Evolutionary conservation across 1,140 invertebrate species (phyloP).

Genomic region (Dinoponera quadriceps): DNA sequence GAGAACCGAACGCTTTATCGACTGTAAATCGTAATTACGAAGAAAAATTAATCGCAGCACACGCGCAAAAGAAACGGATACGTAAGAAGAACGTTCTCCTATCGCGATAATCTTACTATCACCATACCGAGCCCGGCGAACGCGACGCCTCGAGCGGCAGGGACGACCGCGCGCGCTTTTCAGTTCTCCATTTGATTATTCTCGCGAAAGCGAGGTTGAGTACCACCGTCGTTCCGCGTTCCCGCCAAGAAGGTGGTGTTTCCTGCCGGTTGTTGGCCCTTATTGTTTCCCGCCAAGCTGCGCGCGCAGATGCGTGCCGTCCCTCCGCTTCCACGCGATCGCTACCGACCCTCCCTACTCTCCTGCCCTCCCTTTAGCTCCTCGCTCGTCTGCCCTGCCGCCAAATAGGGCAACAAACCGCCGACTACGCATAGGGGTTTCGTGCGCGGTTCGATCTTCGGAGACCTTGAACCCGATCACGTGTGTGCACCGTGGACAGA

Average conservation of each 20-base stretch:
- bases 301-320: constrained; percentile 66
- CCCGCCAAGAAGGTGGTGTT: constrained; percentile 68
- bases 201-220: constrained; percentile 49
- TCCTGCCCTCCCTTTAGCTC: constrained; percentile 18
- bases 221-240: constrained; percentile 65
- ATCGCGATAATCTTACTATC: no score
- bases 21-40: no score
- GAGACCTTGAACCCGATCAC: constrained; percentile 74
- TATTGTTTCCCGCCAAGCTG: constrained; percentile 76
- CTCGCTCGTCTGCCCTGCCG: constrained; percentile 42
- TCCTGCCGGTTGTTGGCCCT: constrained; percentile 69
- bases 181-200: constrained; percentile 29
- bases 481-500: constrained; percentile 58
- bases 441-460: constrained; percentile 59
- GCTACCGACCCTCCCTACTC: constrained; percentile 16
- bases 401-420: constrained; percentile 75
- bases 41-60: no score
- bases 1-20: no score
- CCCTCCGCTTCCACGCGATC: constrained; percentile 36
- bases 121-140: no score
- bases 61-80: no score
- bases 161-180: constrained; percentile 4
- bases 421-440: constrained; percentile 64
- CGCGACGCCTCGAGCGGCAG: not conserved
- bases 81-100: no score